Base-by-base conservation (phyloP, 1,140 invertebrate species). In the Tetranychus cinnabarinus region DNA sequence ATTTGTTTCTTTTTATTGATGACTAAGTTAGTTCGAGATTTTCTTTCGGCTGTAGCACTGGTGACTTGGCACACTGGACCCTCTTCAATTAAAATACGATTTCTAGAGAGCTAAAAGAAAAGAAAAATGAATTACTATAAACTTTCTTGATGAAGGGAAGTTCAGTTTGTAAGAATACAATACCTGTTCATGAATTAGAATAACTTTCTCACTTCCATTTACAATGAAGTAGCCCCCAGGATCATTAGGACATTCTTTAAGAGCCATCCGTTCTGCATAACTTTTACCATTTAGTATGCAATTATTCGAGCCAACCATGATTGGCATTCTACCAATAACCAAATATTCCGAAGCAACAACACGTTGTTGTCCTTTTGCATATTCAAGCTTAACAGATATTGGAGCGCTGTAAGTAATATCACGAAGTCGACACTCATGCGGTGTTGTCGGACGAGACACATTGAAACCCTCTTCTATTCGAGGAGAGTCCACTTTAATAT, bases 151-250 rank as follows among this genome's bases (percentile, higher is more conserved):
- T 42, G 23, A 23, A 23, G 23, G 23, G 23, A 23, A 23, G 23
- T 23, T 23, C 23, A 23, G 23, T 42, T 42, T 42, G 39, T 42
- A 42, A 42, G 39, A 42, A 42, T 42, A 42, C 10, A 10, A 42
- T 42, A 42, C 39, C 71, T 99, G 96, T 73, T 99, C 96, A 73
- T 98, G 93, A 69, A 98, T 98, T 6, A 98, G 78, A 69, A 98
- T 92, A 0, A 98, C 92, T 70, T 82, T 83, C 69, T 85, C 83
- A 23, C 75, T 76, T 42, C 83, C 84, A 71, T 88, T 85, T 3
- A 97, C 83, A 60, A 99, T 83, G 72, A 99, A 99, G 77, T 99
- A 99, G 67, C 96, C 96, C 63, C 96, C 96, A n/a, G 93, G 90
- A 77, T 99, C 95, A 72, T 92, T 81, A 0, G 93, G 92, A 74